Conservation (phyloP, 2,113 vertebrate species). For the Steatornis caripensis region DNA sequence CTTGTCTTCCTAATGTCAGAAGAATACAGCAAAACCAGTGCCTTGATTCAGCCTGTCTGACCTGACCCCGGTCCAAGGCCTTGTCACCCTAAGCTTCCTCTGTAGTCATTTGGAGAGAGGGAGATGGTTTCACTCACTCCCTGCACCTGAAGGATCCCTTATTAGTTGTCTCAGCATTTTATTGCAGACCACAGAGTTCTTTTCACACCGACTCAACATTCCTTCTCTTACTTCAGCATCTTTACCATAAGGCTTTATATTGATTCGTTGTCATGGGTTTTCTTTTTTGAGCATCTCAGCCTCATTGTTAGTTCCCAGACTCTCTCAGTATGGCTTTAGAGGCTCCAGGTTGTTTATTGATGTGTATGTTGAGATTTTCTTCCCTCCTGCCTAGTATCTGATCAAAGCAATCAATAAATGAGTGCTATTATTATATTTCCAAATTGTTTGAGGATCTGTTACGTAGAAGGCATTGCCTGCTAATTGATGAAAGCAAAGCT, state of each 20-base stretch:
- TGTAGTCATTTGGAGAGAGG: not conserved
- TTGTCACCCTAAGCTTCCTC: not conserved
- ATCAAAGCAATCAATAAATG: slow-evolving; percentile 61
- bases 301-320: slow-evolving; percentile 2
- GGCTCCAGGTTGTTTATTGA: slow-evolving; percentile 52
- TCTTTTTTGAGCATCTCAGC: slow-evolving; percentile 23
- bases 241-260: slow-evolving; percentile 26
- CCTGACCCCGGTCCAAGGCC: not conserved
- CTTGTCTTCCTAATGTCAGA: not conserved
- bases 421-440: slow-evolving; percentile 50
- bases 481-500: slow-evolving; percentile 29
- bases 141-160: not conserved
- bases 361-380: not conserved
- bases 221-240: not conserved
- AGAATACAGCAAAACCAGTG: not conserved
- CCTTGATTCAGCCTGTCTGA: not conserved
- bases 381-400: slow-evolving; percentile 21
- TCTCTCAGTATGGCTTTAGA: slow-evolving; percentile 1
- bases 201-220: not conserved
- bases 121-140: not conserved
- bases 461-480: not conserved
- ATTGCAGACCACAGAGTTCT: not conserved
- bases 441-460: slow-evolving; percentile 25
- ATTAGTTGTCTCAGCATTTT: not conserved
- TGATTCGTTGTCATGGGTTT: slow-evolving; percentile 42